Evolutionary conservation across 2,888 invertebrate species (phyloP), one percentile per base, ranked within the genome.

Genomic region (Folsomia manolachei): DNA sequence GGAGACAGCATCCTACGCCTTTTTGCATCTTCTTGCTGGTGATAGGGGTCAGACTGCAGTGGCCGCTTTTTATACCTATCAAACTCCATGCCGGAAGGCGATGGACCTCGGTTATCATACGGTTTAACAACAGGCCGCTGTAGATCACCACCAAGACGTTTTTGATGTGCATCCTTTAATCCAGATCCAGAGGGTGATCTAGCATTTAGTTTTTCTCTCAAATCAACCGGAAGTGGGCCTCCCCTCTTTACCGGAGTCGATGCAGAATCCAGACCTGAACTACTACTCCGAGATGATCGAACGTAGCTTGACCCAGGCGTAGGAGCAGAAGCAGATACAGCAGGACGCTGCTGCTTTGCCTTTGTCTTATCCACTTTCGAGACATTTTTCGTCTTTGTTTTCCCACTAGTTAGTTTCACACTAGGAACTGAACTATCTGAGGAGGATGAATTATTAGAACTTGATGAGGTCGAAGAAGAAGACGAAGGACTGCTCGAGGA

Each of bases 401-500:
- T 78, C 26, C 72, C 78, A 21, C 70, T 76, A 2, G 63, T 78
- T 1, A 81, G 63, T 26, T 81, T 80, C 9, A 81, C 75, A 71
- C 79, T 80, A 0, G 81, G 81, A 53, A 76, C 79, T 18, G 79
- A 80, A 67, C 81, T 81, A 21, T 80, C 81, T 9, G 76, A 74
- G 14, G 71, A 72, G 27, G 79, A 76, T 14, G 74, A 67, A 18
- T 72, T 64, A n/a, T 73, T 65, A 19, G 77, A 71, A 69, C 75
- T 79, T 7, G 78, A 69, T 1, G 75, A 75, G 26, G 75, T 78
- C 18, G 78, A 73, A 19, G 75, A 68, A 14, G 78, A 56, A 11
- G 73, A 71, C 4, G 78, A 79, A 65, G 75, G 74, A 24, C 76
- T 76, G n/a, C 75, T 76, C 11, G 73, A 75, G 18, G 70, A 70